phyloP scores from a whole-genome alignment of 2,113 vertebrate genomes.

The Thamnaconus septentrionalis region DNA sequence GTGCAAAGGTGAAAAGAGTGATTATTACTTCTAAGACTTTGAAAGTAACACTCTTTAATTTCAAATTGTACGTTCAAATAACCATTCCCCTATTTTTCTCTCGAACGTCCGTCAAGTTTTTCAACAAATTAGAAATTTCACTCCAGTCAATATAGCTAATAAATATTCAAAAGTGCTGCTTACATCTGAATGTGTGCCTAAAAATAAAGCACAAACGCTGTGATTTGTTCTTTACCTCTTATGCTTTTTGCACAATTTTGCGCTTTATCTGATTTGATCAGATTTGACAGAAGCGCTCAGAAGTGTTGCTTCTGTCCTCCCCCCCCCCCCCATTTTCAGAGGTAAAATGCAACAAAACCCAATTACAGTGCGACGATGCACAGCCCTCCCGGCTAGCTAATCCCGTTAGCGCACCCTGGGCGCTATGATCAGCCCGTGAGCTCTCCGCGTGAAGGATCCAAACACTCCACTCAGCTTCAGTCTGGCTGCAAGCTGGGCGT shows the following conservation, averaged over 20 bases:
- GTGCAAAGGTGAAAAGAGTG: too few species aligned
- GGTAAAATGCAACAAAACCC: neutral
- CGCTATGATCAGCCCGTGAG: slow-evolving; percentile 43
- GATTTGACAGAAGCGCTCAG: neutral
- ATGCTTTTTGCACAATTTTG: neutral
- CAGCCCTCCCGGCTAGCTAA: neutral
- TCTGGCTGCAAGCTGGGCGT: slow-evolving; percentile 35
- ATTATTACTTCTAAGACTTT: too few species aligned
- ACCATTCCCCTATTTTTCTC: too few species aligned
- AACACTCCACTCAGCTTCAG: slow-evolving; percentile 28
- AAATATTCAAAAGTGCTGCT: too few species aligned
- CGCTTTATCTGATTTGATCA: neutral
- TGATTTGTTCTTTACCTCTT: slow-evolving; percentile 1
- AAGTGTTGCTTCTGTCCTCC: too few species aligned
- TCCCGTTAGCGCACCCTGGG: neutral
- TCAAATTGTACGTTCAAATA: too few species aligned
- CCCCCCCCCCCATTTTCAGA: too few species aligned
- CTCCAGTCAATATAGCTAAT: too few species aligned
- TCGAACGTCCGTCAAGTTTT: too few species aligned
- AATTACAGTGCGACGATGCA: neutral
- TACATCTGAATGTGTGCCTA: too few species aligned
- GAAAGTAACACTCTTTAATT: too few species aligned
- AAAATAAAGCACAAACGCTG: slow-evolving; percentile 27
- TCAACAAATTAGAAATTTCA: too few species aligned
- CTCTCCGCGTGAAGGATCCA: slow-evolving; percentile 26